A percentile compares a stretch with the other conserved stretches of the same genome.
These are phyloP conservation scores for Temnothorax curvispinosus DNA, from an alignment of 1,140 invertebrate species.

Conservation along the genomic window DNA sequence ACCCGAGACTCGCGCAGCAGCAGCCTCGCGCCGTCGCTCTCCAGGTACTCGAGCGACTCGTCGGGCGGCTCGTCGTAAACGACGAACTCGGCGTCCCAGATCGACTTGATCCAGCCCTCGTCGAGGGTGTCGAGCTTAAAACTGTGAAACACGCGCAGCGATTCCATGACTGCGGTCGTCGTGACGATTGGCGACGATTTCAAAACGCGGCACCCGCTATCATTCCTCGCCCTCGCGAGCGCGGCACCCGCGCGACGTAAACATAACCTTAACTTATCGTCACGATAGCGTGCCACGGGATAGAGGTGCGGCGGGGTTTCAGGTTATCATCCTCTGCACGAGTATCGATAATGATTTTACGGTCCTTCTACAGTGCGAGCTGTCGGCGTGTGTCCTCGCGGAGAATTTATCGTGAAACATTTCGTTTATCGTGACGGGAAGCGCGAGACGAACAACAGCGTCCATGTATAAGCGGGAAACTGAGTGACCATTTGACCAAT, in stretches of 20 bases:
- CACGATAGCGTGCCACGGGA: conserved; percentile 32
- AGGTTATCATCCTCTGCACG: conserved; percentile 67
- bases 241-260: conserved; percentile 53
- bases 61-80: conserved; percentile 83
- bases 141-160: conserved; percentile 77
- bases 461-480: conserved; percentile 67
- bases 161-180: conserved; percentile 74
- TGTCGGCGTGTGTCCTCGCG: conserved; percentile 1
- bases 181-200: neutral
- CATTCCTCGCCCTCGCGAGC: conserved; percentile 29
- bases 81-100: conserved; percentile 86
- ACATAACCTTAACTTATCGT: conserved; percentile 78
- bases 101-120: conserved; percentile 84
- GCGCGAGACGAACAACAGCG: conserved; percentile 2
- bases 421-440: conserved; percentile 17
- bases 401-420: conserved; percentile 48
- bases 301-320: conserved; percentile 20
- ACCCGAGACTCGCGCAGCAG: conserved; percentile 78
- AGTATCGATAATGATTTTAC: conserved; percentile 49
- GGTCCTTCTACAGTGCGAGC: conserved; percentile 2
- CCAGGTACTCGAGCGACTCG: conserved; percentile 83
- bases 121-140: conserved; percentile 82
- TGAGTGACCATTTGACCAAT: conserved; percentile 32
- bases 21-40: conserved; percentile 79
- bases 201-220: conserved; percentile 45